Evolutionary conservation across 1,140 invertebrate genomes (phyloP).

Genomic region (Planococcus citri): DNA sequence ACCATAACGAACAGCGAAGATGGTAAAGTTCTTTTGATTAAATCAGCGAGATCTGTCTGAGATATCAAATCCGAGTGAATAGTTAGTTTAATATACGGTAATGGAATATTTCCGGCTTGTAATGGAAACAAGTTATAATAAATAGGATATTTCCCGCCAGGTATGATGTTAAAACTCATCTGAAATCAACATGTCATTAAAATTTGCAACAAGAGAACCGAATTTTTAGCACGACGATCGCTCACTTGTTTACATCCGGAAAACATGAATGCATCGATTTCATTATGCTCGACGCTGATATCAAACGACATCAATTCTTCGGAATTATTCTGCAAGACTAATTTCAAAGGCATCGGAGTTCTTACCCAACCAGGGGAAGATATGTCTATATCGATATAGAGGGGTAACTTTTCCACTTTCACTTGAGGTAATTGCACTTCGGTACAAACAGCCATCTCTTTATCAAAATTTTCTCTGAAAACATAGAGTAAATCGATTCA

Average conservation of each 20-base stretch:
- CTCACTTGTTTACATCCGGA: slow-evolving; percentile 9
- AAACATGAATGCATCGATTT: slow-evolving; percentile 1
- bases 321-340: slow-evolving; percentile 3
- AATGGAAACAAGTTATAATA: not conserved
- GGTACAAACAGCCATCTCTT: slow-evolving; percentile 35
- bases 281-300: not conserved
- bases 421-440: slow-evolving; percentile 43
- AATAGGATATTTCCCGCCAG: not conserved
- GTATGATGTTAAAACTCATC: slow-evolving; percentile 7
- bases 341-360: not conserved
- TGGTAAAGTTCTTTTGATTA: not conserved
- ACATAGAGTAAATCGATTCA: slow-evolving; percentile 26
- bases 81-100: not conserved
- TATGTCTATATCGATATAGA: not conserved
- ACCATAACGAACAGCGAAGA: slow-evolving; percentile 4
- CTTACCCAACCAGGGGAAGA: not conserved
- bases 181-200: not conserved
- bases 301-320: slow-evolving; percentile 15
- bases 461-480: slow-evolving; percentile 31
- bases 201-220: not conserved
- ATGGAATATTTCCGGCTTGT: slow-evolving; percentile 9
- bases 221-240: not conserved
- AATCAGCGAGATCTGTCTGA: not conserved
- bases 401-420: slow-evolving; percentile 41
- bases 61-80: slow-evolving; percentile 10